Evolutionary conservation across 35 echinoderm and acorn worm species (phyloP).

Genomic region (Eucidaris tribuloides): DNA sequence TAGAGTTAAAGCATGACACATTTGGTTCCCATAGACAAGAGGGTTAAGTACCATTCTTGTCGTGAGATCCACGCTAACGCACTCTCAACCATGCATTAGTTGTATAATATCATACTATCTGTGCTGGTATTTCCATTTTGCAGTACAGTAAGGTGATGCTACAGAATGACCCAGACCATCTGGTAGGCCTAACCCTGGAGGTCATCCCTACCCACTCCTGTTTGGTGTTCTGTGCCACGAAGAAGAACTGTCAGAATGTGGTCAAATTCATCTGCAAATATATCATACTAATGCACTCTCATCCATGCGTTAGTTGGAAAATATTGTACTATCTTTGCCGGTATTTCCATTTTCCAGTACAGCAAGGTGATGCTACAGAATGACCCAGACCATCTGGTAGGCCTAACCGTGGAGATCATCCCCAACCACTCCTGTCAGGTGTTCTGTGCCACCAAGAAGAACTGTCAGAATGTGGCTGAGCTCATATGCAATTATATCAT

Average conservation of each 20-base stretch:
- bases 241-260: constrained; percentile 96
- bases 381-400: constrained; percentile 87
- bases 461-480: constrained; percentile 92
- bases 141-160: constrained; percentile 71
- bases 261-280: constrained; percentile 85
- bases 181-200: constrained; percentile 77
- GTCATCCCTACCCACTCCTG: constrained; percentile 87
- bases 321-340: no score
- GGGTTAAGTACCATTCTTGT: no score
- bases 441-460: constrained; percentile 98
- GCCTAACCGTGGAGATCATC: constrained; percentile 79
- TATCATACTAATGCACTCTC: no score
- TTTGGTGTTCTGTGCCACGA: constrained; percentile 91
- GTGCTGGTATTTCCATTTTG: no score
- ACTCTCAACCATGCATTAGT: no score
- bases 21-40: no score
- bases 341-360: no score
- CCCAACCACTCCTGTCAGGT: constrained; percentile 79
- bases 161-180: constrained; percentile 81
- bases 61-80: no score
- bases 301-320: no score
- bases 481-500: constrained; percentile 78
- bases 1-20: no score
- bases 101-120: no score
- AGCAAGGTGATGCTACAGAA: constrained; percentile 53